A percentile compares a stretch with the other conserved stretches of the same genome.
Evolutionary conservation across 2,888 invertebrate genomes (phyloP).

Genomic region (Eristalis intricaria): DNA sequence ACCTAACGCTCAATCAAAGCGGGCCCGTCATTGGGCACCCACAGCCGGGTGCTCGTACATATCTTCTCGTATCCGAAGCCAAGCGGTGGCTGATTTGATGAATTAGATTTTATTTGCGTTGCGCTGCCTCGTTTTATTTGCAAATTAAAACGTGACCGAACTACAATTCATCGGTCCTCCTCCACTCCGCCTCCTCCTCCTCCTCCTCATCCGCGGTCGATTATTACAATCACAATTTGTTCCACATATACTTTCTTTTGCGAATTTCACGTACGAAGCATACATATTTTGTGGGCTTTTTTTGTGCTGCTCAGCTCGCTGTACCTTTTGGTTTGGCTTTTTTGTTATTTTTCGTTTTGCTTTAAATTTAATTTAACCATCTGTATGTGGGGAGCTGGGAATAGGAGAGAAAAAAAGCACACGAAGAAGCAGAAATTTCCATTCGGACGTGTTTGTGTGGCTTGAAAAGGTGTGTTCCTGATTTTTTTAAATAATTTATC

Average conservation of each 20-base stretch:
- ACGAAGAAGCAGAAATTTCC: constrained; percentile 16
- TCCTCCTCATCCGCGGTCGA: constrained; percentile 4
- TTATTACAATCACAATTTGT: constrained; percentile 48
- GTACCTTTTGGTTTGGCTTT: background rate
- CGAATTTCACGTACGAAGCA: constrained; percentile 57
- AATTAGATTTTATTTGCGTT: constrained; percentile 56
- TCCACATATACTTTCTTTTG: constrained; percentile 65
- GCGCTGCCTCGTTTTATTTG: constrained; percentile 44
- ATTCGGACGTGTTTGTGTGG: constrained; percentile 43
- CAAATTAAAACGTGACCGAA: constrained; percentile 66
- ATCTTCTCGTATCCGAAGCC: constrained; percentile 1
- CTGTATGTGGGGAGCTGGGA: constrained; percentile 23
- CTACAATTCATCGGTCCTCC: constrained; percentile 36
- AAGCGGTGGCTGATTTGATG: constrained; percentile 29
- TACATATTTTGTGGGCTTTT: constrained; percentile 9
- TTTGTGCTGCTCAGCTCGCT: background rate
- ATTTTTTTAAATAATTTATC: constrained; percentile 47
- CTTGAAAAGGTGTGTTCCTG: constrained; percentile 50
- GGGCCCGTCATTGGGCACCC: background rate
- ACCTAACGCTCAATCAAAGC: background rate
- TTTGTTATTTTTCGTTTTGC: constrained; percentile 7
- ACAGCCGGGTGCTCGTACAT: background rate
- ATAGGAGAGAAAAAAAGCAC: constrained; percentile 21
- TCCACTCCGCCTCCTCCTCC: constrained; percentile 6
- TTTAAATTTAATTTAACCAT: constrained; percentile 48